Evolutionary conservation across 2,797 vertebrate genomes (phyloP).

Genomic region (Lycodopsis pacificus): DNA sequence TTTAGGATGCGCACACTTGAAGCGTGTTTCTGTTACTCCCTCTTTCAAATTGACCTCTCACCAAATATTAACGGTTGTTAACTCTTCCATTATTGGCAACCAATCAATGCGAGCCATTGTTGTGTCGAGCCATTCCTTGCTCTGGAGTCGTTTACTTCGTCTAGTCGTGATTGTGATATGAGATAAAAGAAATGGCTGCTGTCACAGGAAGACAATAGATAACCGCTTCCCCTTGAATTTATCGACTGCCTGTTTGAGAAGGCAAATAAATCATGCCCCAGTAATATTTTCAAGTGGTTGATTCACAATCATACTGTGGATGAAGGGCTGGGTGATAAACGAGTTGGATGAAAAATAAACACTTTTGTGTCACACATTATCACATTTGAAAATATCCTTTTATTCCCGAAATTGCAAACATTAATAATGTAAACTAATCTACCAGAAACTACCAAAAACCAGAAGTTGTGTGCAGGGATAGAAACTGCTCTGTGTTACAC

Average conservation of each 20-base stretch:
- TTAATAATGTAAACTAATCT: not conserved
- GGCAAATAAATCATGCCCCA: not conserved
- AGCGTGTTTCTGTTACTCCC: not conserved
- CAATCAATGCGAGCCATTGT: not conserved
- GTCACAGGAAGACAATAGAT: not conserved
- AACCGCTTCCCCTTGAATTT: not conserved
- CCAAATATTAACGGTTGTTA: not conserved
- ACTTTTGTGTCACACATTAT: not conserved
- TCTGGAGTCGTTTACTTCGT: not conserved
- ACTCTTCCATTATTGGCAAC: not conserved
- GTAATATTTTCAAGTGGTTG: not conserved
- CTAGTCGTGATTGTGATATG: not conserved
- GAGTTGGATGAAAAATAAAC: not conserved
- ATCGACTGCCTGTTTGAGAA: not conserved
- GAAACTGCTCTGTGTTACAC: slow-evolving; percentile 4
- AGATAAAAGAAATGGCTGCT: not conserved
- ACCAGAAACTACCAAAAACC: not conserved
- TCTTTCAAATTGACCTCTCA: not conserved
- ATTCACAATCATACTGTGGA: not conserved
- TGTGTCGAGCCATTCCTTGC: not conserved
- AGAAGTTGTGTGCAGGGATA: not conserved
- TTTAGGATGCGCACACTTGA: not conserved
- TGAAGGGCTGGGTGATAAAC: not conserved
- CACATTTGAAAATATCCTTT: not conserved
- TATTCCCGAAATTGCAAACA: not conserved